phyloP scores from a whole-genome alignment of 2,113 vertebrate genomes.

The Colossoma macropomum region DNA sequence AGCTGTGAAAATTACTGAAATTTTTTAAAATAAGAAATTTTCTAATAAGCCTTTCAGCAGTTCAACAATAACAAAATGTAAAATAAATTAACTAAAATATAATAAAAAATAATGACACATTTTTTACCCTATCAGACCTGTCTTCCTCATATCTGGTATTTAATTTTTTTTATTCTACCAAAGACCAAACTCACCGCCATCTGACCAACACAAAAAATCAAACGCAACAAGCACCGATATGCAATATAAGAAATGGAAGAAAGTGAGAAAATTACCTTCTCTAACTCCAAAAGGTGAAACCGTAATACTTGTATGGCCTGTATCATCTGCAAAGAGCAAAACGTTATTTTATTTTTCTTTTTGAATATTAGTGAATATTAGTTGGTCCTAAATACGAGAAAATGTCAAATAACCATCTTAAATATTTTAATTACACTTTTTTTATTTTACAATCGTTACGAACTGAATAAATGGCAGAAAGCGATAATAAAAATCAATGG shows the following conservation, averaged over 20 bases:
- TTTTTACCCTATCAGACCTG: too few species aligned
- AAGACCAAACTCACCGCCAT: not conserved
- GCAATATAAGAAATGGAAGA: not conserved
- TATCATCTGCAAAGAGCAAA: constrained; percentile 88
- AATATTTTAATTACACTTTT: not conserved
- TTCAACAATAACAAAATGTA: too few species aligned
- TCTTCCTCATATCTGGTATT: not conserved
- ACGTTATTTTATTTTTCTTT: not conserved
- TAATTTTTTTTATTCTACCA: not conserved
- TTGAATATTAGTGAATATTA: not conserved
- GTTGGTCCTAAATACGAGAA: too few species aligned
- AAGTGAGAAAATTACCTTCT: constrained; percentile 88
- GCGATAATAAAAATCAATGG: not conserved
- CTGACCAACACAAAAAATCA: not conserved
- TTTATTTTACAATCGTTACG: not conserved
- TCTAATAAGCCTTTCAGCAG: too few species aligned
- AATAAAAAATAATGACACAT: too few species aligned
- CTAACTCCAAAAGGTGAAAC: constrained; percentile 99
- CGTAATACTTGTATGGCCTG: constrained; percentile 99
- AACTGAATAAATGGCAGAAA: not conserved
- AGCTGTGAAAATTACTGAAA: not conserved
- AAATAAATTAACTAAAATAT: too few species aligned
- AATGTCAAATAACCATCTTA: not conserved
- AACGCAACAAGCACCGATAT: too few species aligned
- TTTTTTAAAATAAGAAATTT: not conserved